Evolutionary conservation across 1,140 invertebrate species (phyloP).

Genomic region (Platorchestia sp.): DNA sequence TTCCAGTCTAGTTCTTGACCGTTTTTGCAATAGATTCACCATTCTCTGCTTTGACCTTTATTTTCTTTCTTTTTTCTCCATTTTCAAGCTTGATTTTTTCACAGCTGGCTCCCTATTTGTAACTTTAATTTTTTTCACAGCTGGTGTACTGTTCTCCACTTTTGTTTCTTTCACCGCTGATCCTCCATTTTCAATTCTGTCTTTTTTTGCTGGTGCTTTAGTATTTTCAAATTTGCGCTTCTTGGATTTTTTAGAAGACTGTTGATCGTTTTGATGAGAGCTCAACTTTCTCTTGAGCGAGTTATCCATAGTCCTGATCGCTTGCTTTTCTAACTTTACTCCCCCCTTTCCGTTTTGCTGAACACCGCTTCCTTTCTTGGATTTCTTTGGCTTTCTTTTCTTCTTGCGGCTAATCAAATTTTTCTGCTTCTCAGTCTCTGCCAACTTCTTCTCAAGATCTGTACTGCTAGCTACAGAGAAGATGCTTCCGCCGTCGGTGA

Average conservation of each 20-base stretch:
- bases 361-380: not conserved
- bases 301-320: not conserved
- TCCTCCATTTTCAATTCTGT: not conserved
- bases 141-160: not conserved
- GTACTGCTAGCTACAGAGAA: not conserved
- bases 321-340: not conserved
- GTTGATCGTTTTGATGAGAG: not conserved
- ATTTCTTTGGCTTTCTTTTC: not conserved
- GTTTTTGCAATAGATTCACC: not conserved
- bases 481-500: not conserved
- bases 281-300: not conserved
- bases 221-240: not conserved
- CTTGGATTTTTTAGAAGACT: not conserved
- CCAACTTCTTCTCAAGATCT: not conserved
- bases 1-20: not conserved
- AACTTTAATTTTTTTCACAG: not conserved
- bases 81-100: not conserved
- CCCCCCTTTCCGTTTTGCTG: not conserved
- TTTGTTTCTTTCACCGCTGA: not conserved
- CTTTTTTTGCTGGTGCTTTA: not conserved
- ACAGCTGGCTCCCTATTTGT: not conserved
- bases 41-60: not conserved
- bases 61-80: not conserved
- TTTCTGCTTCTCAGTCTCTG: not conserved
- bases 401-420: not conserved